Evolutionary conservation across 2,888 invertebrate species (phyloP), one percentile per base, ranked within the genome.

Genomic region (Uropetala carovei): DNA sequence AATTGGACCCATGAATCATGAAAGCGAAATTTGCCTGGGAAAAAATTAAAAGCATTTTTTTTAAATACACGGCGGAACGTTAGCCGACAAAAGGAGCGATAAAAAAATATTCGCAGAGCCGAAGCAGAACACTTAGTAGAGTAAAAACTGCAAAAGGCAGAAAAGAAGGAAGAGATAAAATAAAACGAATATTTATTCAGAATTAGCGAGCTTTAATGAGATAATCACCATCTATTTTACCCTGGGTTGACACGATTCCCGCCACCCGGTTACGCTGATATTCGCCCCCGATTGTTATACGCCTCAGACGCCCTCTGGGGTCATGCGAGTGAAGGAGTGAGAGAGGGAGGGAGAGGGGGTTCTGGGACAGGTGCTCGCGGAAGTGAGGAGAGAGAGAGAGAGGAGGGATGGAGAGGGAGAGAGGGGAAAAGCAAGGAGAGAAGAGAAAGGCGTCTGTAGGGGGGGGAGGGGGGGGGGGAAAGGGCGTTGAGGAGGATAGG

Each of bases 241-340:
- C 75, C n/a, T n/a, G 5, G 75, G 75, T 75, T 75, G 75, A 75
- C n/a, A 75, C 75, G 75, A 75, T 18, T 27, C 75, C n/a, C n/a
- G n/a, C 75, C 75, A 13, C 64, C 64, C 64, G 5, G 5, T 13
- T 64, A 16, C 13, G n/a, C 64, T n/a, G 22, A 3, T 27, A 11
- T n/a, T 27, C 18, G 27, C 75, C 22, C 4, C 9, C n/a, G 22
- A 75, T 22, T 75, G 27, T 75, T 75, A 22, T 27, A 75, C 75
- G n/a, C 75, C 75, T 18, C 11, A 11, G 75, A 27, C n/a, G n/a
- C 75, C 22, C n/a, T 18, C 10, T 75, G n/a, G 10, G 75, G n/a
- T 27, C 11, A n/a, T 75, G 75, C 22, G 75, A 27, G 4, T 27
- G 27, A n/a, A 27, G n/a, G 75, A 75, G 75, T 11, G 27, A 75